phyloP scores from a whole-genome alignment of 2,797 vertebrate species.

The Periophthalmus magnuspinnatus region DNA sequence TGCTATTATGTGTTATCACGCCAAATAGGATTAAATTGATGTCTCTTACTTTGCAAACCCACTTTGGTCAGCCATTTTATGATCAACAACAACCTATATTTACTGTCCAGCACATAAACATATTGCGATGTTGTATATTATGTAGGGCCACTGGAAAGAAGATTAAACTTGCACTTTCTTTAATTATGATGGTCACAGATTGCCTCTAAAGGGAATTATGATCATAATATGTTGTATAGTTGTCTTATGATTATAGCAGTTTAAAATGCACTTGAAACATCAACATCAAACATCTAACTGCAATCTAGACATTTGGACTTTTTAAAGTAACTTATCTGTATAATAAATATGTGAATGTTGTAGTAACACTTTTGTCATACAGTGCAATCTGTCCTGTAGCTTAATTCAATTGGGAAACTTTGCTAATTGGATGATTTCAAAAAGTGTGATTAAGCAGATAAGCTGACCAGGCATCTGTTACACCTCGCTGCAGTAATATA shows the following conservation, averaged over 20 bases:
- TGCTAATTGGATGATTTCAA: constrained; percentile 60
- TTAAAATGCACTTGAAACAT: neutral
- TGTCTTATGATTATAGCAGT: neutral
- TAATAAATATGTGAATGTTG: neutral
- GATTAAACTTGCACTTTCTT: neutral
- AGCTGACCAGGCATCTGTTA: constrained; percentile 70
- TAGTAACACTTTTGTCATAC: constrained; percentile 23
- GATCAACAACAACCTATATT: too few relatives aligned
- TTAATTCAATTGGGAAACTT: constrained; percentile 45
- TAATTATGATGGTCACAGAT: neutral
- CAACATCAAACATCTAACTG: neutral
- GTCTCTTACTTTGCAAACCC: neutral
- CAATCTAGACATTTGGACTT: neutral
- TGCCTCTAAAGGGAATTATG: neutral
- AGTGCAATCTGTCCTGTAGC: constrained; percentile 45
- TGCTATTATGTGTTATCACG: neutral
- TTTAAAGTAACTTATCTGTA: neutral
- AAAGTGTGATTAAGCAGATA: constrained; percentile 64
- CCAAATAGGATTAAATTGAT: neutral
- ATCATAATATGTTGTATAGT: neutral
- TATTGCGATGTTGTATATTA: neutral
- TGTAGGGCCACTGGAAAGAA: neutral
- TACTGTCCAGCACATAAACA: neutral
- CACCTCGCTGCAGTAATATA: constrained; percentile 58
- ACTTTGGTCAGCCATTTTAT: too few relatives aligned